These are phyloP conservation scores for Pseudachorutes palmiensis DNA, from an alignment of 1,140 invertebrate species.

Conservation along the genomic window DNA sequence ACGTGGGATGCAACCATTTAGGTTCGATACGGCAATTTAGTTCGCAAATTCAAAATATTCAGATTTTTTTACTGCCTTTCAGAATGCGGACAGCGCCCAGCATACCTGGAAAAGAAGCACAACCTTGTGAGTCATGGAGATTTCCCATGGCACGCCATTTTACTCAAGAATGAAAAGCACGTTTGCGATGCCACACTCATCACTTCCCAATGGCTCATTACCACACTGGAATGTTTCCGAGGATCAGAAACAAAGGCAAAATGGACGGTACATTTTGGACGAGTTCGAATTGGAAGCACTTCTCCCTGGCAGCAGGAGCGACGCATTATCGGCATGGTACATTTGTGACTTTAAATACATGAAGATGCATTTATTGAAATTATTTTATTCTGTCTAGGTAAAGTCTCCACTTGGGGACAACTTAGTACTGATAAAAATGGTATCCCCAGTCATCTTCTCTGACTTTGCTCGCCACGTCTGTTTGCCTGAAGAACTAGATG, in stretches of 20 bases:
- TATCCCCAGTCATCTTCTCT: constrained; percentile 62
- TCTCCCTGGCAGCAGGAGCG: constrained; percentile 81
- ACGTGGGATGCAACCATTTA: constrained; percentile 64
- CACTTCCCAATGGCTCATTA: constrained; percentile 70
- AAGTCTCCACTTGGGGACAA: constrained; percentile 82
- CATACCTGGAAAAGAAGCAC: constrained; percentile 31
- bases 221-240: constrained; percentile 73
- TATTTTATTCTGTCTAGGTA: background rate
- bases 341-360: background rate
- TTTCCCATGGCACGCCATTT: constrained; percentile 81
- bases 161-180: constrained; percentile 73
- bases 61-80: constrained; percentile 33
- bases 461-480: constrained; percentile 77
- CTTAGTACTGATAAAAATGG: constrained; percentile 68
- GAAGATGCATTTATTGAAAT: background rate
- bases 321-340: constrained; percentile 72
- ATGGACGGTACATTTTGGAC: constrained; percentile 67
- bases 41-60: too few species aligned
- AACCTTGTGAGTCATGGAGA: constrained; percentile 30
- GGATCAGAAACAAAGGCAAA: constrained; percentile 74
- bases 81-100: constrained; percentile 66
- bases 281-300: constrained; percentile 60
- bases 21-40: constrained; percentile 51
- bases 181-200: constrained; percentile 77
- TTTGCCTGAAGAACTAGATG: constrained; percentile 48